These are phyloP conservation scores for Catocala nupta DNA, from an alignment of 2,888 invertebrate genomes.

Conservation along the genomic window DNA sequence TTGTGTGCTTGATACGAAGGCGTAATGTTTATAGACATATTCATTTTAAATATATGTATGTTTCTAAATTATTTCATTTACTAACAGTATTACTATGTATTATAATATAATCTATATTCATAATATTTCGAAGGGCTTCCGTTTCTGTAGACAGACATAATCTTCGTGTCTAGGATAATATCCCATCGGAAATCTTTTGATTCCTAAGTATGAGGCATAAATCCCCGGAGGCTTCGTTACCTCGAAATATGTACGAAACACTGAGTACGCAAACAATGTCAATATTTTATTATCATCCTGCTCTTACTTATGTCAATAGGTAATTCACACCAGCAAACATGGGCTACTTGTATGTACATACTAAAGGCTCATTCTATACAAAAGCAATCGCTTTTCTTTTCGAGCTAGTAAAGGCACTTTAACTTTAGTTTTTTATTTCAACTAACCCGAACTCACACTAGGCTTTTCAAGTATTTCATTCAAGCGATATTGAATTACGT, in stretches of 20 bases:
- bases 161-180: slow-evolving; percentile 48
- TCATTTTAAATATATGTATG: not conserved
- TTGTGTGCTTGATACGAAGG: too few relatives aligned
- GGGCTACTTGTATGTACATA: too few relatives aligned
- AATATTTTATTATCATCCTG: slow-evolving; percentile 39
- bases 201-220: slow-evolving; percentile 54
- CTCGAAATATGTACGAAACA: slow-evolving; percentile 38
- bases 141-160: slow-evolving; percentile 47
- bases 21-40: too few relatives aligned
- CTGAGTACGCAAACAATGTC: slow-evolving; percentile 30
- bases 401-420: not conserved
- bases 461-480: slow-evolving; percentile 29
- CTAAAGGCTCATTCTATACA: not conserved
- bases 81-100: too few relatives aligned
- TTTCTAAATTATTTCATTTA: not conserved
- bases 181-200: slow-evolving; percentile 63
- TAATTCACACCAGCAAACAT: slow-evolving; percentile 32
- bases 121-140: slow-evolving; percentile 21
- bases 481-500: slow-evolving; percentile 23
- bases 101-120: not conserved
- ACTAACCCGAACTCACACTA: not conserved
- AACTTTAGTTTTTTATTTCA: too few relatives aligned
- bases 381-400: not conserved
- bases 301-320: slow-evolving; percentile 26
- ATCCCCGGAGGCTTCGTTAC: slow-evolving; percentile 60